A percentile compares a stretch with the other conserved stretches of the same genome.
These are phyloP conservation scores for Laterallus jamaicensis DNA, from an alignment of 2,113 vertebrate species.

Conservation along the genomic window DNA sequence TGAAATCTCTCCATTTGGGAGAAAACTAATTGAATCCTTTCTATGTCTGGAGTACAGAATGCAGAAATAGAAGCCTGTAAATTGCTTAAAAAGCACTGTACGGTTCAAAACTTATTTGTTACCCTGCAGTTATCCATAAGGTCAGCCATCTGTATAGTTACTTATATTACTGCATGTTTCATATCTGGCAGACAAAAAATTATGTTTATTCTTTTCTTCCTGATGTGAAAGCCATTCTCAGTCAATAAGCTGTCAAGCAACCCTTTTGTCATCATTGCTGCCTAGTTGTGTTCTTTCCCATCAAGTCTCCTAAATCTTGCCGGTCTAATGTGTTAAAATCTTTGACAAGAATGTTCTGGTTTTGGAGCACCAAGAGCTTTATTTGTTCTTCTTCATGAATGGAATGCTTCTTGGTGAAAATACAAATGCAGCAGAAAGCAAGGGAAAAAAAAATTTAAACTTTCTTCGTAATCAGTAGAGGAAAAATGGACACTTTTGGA, in stretches of 20 bases:
- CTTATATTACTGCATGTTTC: background rate
- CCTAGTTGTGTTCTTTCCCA: background rate
- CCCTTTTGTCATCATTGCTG: constrained; percentile 9
- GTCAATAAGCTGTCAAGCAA: constrained; percentile 29
- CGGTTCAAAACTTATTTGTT: background rate
- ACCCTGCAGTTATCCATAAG: background rate
- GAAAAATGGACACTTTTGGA: background rate
- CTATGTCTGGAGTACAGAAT: background rate
- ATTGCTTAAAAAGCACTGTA: background rate
- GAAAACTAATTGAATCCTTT: background rate
- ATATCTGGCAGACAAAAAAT: background rate
- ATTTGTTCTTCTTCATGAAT: constrained; percentile 32
- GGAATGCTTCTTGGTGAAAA: constrained; percentile 6
- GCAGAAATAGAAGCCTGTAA: background rate
- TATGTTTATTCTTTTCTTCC: constrained; percentile 33
- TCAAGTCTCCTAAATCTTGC: constrained; percentile 1
- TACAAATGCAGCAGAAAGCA: background rate
- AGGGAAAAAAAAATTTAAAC: background rate
- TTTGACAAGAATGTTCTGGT: constrained; percentile 32
- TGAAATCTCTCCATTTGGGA: background rate
- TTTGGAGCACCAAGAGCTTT: background rate
- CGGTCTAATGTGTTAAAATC: constrained; percentile 21
- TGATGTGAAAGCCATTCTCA: constrained; percentile 40
- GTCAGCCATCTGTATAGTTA: background rate
- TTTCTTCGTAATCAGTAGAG: background rate